Evolutionary conservation across 2,888 invertebrate species (phyloP).

Genomic region (Fragum whitleyi): DNA sequence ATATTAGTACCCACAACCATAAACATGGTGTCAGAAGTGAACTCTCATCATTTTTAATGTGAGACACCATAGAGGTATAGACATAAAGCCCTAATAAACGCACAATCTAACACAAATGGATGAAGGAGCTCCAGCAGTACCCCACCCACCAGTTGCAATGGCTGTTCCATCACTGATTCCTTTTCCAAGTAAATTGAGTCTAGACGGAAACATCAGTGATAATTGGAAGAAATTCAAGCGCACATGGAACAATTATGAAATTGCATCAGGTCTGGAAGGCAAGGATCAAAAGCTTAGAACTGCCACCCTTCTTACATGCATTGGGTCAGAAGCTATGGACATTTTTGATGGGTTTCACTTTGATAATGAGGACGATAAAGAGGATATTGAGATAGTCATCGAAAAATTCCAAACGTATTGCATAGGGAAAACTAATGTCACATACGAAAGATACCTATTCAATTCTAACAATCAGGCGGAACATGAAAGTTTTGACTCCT

Average conservation of each 20-base stretch:
- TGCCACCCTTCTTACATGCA: constrained; percentile 43
- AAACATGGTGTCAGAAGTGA: constrained; percentile 28
- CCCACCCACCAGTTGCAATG: constrained; percentile 16
- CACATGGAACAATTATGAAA: too few relatives aligned
- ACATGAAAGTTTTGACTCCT: constrained; percentile 16
- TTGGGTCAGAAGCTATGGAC: constrained; percentile 40
- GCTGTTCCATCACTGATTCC: constrained; percentile 31
- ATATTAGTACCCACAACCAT: background rate
- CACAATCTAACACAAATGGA: background rate
- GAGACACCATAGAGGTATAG: background rate
- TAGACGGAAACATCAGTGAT: constrained; percentile 43
- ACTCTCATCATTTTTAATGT: background rate
- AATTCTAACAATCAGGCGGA: constrained; percentile 36
- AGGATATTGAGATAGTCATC: constrained; percentile 33
- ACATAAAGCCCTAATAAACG: background rate
- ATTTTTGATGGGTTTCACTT: constrained; percentile 44
- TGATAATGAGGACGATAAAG: constrained; percentile 36
- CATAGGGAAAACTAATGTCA: constrained; percentile 11
- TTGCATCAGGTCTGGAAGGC: constrained; percentile 14
- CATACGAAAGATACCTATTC: constrained; percentile 57
- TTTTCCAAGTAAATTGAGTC: constrained; percentile 34
- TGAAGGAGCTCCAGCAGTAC: background rate
- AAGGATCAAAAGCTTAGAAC: constrained; percentile 30
- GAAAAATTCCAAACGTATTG: constrained; percentile 47
- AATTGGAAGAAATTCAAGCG: too few relatives aligned